Base-by-base conservation (phyloP, 2,888 invertebrate species). In the Formica aserva region DNA sequence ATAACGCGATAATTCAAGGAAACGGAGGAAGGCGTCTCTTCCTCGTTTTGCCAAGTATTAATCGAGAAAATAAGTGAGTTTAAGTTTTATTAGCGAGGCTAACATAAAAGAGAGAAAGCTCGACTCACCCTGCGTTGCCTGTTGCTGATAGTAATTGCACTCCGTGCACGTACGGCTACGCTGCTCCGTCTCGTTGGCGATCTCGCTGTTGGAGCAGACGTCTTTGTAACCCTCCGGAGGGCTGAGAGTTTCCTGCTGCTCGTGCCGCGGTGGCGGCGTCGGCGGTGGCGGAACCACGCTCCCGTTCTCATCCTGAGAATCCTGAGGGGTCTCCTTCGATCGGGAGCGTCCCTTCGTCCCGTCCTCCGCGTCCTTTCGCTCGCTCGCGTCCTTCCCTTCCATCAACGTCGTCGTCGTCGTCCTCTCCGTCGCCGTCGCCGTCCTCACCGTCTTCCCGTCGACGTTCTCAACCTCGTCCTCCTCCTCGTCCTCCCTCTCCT, bases 161-260 rank as follows among this genome's bases (percentile, higher is more conserved):
- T 91, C 96, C 95, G 69, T 13, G 78, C 78, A 80, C n/a, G 78
- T 32, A 22, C 78, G 69, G 22, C 45, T 4, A 48, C 67, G 71
- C 78, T 86, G 85, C 95, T 95, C 84, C 95, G 94, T 89, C 96
- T 96, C 75, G 87, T 96, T 96, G 63, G 86, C 15, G 15, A 63
- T n/a, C 15, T 88, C 86, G n/a, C 57, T 95, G 91, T 96, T 96
- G 85, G 96, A 94, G 89, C 97, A 97, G 96, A 97, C 96, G 93
- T 98, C 98, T 95, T 98, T 98, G 95, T 98, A 98, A 13, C 98
- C 98, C 94, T 98, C 98, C 15, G 98, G 98, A 35, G 98, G 98
- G 94, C 98, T 98, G 84, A 98, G 96, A 5, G 98, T 98, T 62
- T 98, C 98, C 86, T 97, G 94, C 66, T 93, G 94, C 15, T 91